Evolutionary conservation across 2,797 vertebrate genomes (phyloP), one percentile per base, ranked within the genome.

Genomic region (Picus viridis): DNA sequence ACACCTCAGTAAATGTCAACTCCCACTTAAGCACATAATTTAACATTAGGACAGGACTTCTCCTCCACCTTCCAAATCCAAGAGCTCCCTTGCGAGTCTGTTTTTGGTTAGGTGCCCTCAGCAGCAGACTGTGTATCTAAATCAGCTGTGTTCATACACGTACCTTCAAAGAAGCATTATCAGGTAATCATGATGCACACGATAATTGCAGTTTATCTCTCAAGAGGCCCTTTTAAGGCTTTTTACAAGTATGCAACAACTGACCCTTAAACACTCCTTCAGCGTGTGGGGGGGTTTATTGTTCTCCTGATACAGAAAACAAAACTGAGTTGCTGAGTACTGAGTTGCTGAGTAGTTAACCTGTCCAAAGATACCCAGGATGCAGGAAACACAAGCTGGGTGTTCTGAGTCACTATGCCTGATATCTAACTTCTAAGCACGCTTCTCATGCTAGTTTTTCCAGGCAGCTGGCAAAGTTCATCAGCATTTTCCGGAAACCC

Each of bases 401-500:
- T 78, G 13, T 49, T 92, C 80, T 94, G 80, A 94, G 58, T 91
- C 89, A 82, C 67, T 71, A 34, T 69, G 69, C 64, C 80, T 68
- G 87, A 90, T 92, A 75, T 82, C 61, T 90, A 93, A 59, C 82
- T 89, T 57, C 57, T 70, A 83, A 49, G 87, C 61, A 64, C 43
- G 71, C 41, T 86, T 79, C 93, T 88, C 77, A 68, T 64, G 45
- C 58, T 81, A 45, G 61, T 83, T 94, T 93, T 85, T 89, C 32
- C 74, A 79, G 69, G 77, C 64, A 88, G 36, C n/a, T 86, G 71
- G 64, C 49, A 88, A 54, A 78, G 68, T 59, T 92, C 64, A 77
- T 91, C 86, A 91, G 71, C n/a, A n/a, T 84, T 86, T 93, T 76
- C 70, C 51, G 56, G 77, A 88, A 95, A 83, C 39, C 71, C 63